phyloP scores from a whole-genome alignment of 2,888 invertebrate species.

The Drosophila affinis region DNA sequence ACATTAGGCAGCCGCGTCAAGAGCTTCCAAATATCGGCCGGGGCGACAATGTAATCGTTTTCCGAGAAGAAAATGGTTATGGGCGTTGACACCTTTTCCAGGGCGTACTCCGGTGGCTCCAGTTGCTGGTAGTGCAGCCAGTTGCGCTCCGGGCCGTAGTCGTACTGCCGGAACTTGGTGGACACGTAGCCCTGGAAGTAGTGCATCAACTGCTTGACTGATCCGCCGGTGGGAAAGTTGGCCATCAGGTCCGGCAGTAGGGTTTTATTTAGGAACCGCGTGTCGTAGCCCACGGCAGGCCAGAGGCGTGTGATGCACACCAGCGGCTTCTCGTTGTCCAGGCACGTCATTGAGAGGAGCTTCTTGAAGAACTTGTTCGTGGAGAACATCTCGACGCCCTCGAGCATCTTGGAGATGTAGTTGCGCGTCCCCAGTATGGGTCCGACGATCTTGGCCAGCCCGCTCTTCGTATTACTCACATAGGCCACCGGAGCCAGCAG shows the following conservation, averaged over 20 bases:
- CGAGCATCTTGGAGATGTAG: conserved; percentile 80
- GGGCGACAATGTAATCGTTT: conserved; percentile 82
- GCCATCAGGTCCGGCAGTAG: conserved; percentile 81
- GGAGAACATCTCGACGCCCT: conserved; percentile 82
- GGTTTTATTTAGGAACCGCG: conserved; percentile 80
- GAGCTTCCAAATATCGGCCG: conserved; percentile 80
- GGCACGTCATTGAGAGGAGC: conserved; percentile 80
- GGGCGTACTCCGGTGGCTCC: conserved; percentile 80
- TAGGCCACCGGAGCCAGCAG: conserved; percentile 82
- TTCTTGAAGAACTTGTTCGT: conserved; percentile 82
- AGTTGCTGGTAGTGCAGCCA: conserved; percentile 77
- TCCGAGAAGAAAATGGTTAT: conserved; percentile 81
- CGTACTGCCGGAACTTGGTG: conserved; percentile 81
- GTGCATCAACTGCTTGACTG: conserved; percentile 82
- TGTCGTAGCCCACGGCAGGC: conserved; percentile 82
- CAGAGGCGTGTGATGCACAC: conserved; percentile 81
- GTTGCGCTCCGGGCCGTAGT: conserved; percentile 80
- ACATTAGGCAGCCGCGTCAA: conserved; percentile 76
- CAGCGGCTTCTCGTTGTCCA: conserved; percentile 78
- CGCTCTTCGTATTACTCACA: conserved; percentile 81
- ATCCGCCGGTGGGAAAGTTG: conserved; percentile 82
- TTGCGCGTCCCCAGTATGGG: conserved; percentile 84
- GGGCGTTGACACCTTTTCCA: conserved; percentile 79
- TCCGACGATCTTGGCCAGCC: conserved; percentile 87
- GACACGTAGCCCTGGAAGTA: conserved; percentile 83